A percentile compares a stretch with the other conserved stretches of the same genome.
Conservation (phyloP, 2,797 vertebrate genomes). For the Oryzias sinensis region DNA sequence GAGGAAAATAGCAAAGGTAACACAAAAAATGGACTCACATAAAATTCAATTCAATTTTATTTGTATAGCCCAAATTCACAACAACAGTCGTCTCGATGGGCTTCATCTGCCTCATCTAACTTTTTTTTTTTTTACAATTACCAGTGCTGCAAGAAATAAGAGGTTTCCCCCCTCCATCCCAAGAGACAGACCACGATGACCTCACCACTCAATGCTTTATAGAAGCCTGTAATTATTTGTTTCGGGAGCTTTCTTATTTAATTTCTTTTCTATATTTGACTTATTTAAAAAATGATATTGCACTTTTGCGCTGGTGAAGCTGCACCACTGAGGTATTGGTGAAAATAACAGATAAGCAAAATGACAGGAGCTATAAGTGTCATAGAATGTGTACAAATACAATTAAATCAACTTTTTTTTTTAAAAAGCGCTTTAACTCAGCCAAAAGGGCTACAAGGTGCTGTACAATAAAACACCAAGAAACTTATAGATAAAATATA, state of each 20-base stretch:
- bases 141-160: constrained; percentile 74
- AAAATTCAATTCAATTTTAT: background rate
- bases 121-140: constrained; percentile 23
- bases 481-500: too few species aligned
- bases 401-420: too few species aligned
- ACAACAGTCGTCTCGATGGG: too few species aligned
- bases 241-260: constrained; percentile 12
- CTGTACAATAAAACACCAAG: too few species aligned
- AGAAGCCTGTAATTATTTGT: background rate
- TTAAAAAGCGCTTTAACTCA: too few species aligned
- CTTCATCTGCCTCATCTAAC: constrained; percentile 13
- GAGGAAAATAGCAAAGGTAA: constrained; percentile 75
- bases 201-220: background rate
- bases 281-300: background rate
- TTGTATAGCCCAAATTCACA: too few species aligned
- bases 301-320: background rate
- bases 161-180: background rate
- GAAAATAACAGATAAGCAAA: too few species aligned
- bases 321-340: background rate
- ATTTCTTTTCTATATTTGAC: constrained; percentile 11
- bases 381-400: too few species aligned
- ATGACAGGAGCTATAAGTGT: too few species aligned
- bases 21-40: background rate
- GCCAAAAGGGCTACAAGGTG: too few species aligned
- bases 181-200: constrained; percentile 5